phyloP scores from a whole-genome alignment of 2,888 invertebrate species.

The Agonopterix subpropinquella region DNA sequence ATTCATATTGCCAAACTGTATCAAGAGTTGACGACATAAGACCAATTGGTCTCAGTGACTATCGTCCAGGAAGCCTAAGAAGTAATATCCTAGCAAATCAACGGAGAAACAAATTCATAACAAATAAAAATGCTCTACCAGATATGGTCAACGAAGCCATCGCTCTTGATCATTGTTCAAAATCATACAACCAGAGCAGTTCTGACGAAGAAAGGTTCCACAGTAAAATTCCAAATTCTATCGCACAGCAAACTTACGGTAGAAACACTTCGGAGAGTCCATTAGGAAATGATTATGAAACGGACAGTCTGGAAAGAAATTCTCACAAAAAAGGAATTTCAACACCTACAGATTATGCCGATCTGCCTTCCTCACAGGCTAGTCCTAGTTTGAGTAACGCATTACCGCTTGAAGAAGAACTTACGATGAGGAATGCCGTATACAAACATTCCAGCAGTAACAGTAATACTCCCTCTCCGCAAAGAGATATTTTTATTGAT shows the following conservation, averaged over 20 bases:
- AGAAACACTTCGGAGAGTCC: constrained; percentile 50
- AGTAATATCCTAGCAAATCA: constrained; percentile 25
- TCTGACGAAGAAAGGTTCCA: constrained; percentile 60
- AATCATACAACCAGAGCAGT: constrained; percentile 54
- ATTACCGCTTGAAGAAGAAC: constrained; percentile 86
- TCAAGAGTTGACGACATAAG: constrained; percentile 45
- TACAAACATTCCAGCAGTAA: constrained; percentile 79
- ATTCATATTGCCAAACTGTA: constrained; percentile 44
- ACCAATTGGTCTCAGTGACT: constrained; percentile 42
- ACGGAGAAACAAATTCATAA: constrained; percentile 33
- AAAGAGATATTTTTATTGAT: constrained; percentile 40
- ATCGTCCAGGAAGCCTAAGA: constrained; percentile 35
- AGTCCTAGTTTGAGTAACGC: constrained; percentile 85
- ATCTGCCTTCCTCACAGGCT: constrained; percentile 80
- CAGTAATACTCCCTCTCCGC: constrained; percentile 64
- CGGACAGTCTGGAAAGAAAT: constrained; percentile 82
- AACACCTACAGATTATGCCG: constrained; percentile 78
- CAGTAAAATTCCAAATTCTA: constrained; percentile 22
- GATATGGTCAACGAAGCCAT: constrained; percentile 82
- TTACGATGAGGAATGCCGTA: constrained; percentile 86
- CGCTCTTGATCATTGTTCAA: constrained; percentile 67
- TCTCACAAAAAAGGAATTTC: constrained; percentile 67
- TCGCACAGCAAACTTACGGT: constrained; percentile 34
- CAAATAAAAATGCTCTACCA: constrained; percentile 62
- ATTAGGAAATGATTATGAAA: constrained; percentile 80